phyloP scores from a whole-genome alignment of 1,140 invertebrate species.

The Cydia pomonella region DNA sequence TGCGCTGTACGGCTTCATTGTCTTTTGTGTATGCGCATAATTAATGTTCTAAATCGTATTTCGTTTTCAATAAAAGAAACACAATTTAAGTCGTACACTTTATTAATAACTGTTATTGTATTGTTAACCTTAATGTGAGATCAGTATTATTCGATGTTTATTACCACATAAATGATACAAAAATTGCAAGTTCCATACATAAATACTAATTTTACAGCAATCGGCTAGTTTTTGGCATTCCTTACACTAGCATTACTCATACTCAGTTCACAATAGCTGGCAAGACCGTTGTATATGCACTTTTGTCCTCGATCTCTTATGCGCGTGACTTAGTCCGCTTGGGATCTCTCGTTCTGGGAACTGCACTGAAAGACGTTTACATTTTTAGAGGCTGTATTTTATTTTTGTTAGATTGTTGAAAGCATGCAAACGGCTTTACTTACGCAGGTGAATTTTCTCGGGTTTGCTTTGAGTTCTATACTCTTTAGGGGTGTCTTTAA shows the following conservation, averaged over 20 bases:
- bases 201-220: constrained; percentile 4
- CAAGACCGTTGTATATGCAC: constrained; percentile 62
- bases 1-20: no score
- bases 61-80: constrained; percentile 23
- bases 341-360: constrained; percentile 55
- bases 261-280: constrained; percentile 61
- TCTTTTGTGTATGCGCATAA: background rate
- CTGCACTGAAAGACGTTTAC: constrained; percentile 73
- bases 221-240: constrained; percentile 12
- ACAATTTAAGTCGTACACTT: constrained; percentile 13
- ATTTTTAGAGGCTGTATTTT: constrained; percentile 56
- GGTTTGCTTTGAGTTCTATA: constrained; percentile 52
- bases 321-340: constrained; percentile 50
- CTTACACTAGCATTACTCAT: constrained; percentile 37
- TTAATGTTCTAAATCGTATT: background rate
- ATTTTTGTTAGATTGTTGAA: constrained; percentile 56
- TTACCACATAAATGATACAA: constrained; percentile 23
- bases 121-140: constrained; percentile 21
- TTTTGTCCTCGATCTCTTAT: constrained; percentile 59
- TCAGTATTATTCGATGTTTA: constrained; percentile 30
- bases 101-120: constrained; percentile 33
- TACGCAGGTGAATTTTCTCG: constrained; percentile 69
- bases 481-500: constrained; percentile 54
- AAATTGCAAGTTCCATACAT: constrained; percentile 16
- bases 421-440: constrained; percentile 69